phyloP scores from a whole-genome alignment of 2,113 vertebrate species.

The Rhinolophus ferrumequinum region DNA sequence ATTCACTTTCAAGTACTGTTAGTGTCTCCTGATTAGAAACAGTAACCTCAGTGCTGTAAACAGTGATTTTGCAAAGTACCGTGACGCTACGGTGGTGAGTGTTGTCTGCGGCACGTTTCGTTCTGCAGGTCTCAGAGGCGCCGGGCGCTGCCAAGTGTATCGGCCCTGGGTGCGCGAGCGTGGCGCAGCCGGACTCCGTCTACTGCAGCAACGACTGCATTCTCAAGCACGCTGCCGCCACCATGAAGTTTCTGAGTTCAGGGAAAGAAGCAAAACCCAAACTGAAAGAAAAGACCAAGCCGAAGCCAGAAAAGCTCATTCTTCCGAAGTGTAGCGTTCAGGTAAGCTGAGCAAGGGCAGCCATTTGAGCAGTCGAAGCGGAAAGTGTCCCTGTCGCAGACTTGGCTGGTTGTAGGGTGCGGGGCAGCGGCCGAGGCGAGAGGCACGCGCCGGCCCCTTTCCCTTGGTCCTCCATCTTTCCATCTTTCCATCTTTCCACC shows the following conservation, averaged over 20 bases:
- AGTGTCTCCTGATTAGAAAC: not conserved
- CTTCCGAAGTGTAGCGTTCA: slow-evolving; percentile 83
- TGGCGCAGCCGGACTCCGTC: slow-evolving; percentile 93
- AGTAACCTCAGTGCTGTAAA: fast-evolving
- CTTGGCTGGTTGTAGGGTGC: fast-evolving
- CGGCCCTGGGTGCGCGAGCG: slow-evolving; percentile 91
- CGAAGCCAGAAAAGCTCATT: slow-evolving; percentile 85
- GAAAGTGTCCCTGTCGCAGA: fast-evolving
- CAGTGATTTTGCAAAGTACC: not conserved
- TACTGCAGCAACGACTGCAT: slow-evolving; percentile 98
- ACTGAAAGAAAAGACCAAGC: slow-evolving; percentile 84
- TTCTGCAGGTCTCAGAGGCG: slow-evolving; percentile 85
- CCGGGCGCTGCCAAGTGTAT: slow-evolving; percentile 89
- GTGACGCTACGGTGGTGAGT: fast-evolving
- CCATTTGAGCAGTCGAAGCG: not conserved
- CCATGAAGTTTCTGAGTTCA: slow-evolving; percentile 92
- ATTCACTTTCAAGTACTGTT: not conserved
- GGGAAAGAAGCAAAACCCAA: slow-evolving; percentile 89
- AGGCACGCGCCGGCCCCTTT: too few relatives aligned
- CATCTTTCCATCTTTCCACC: not conserved
- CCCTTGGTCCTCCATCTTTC: not conserved
- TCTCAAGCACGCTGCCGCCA: slow-evolving; percentile 93
- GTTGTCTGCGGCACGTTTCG: slow-evolving; percentile 34
- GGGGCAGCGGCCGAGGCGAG: not conserved
- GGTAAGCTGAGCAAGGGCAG: slow-evolving; percentile 82